Base-by-base conservation (phyloP, 2,888 invertebrate genomes). In the Brachyptera putata region DNA sequence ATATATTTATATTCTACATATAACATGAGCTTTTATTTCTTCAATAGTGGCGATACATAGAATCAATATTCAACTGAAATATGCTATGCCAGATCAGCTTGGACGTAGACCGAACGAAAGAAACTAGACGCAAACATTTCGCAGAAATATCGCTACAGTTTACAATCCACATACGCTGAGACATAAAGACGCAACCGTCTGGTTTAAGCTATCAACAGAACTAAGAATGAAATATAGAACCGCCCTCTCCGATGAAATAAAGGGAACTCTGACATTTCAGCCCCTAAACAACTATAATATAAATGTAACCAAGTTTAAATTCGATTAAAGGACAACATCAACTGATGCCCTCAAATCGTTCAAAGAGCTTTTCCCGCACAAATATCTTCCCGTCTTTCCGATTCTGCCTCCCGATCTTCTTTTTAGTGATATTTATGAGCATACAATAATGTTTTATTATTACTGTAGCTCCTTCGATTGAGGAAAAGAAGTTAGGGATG, bases 361-460 rank as follows among this genome's bases (percentile, higher is more conserved):
- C 25, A 24, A 39, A 25, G 39, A 39, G 39, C 36, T 56, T 37
- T 25, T 56, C 41, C 37, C n/a, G 16, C 18, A 18, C 30, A 11
- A 30, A 11, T 30, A 30, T 22, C 46, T 24, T 21, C 46, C 22
- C 46, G 21, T 22, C 18, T 22, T 46, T 24, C 46, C 24, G 22
- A 46, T 49, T 37, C 36, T 36, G n/a, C n/a, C n/a, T n/a, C n/a
- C 48, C 48, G 36, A 37, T 49, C 56, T 55, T 56, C 30, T 50
- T 61, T n/a, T 61, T 61, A 61, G 58, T 61, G 61, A 61, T 61
- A 61, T 61, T 61, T 61, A 61, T 61, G 58, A 56, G 56, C 60
- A 60, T 57, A 58, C 53, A 43, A 60, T 57, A 55, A 60, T 63
- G 62, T 58, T 63, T 63, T 60, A 63, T 63, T 63, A 63, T 60